Base-by-base conservation (phyloP, 2,113 vertebrate species). In the Aegithalos caudatus region DNA sequence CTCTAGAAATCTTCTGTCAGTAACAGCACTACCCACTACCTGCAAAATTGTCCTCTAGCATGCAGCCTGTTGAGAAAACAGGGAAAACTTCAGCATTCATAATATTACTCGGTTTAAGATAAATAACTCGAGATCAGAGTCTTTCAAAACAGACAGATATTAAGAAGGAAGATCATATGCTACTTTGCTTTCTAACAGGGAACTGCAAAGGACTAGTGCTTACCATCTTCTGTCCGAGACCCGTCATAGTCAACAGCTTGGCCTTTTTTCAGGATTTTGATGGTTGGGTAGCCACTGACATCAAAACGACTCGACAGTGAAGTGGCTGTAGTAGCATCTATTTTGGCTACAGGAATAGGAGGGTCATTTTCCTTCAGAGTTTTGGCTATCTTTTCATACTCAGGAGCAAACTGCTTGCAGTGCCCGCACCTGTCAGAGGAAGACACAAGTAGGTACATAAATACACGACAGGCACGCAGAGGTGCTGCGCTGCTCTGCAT, bases 251-350 rank as follows among this genome's bases (percentile, higher is more conserved):
- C 99, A 66, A 99, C 94, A 9, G 99, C 82, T 47, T 99, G 98
- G 12, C 99, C 99, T 28, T 99, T 99, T 93, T 99, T 99, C 51
- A 99, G 91, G 87, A 99, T 99, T 98, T 99, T 99, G 90, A 99
- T 98, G 85, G 99, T 99, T 79, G 99, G 99, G 88, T 99, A 99
- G 29, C 99, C 99, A 10, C 98, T 98, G 90, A 99, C 98, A 1
- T 99, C 99, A 69, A 99, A 99, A 86, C 98, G 98, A 95, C 98
- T 97, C 6, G 98, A 98, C n/a, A 99, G 21, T 0, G 71, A 76
- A 11, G 94, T 98, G 18, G 98, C 98, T 28, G 97, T 91, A 12
- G 99, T 99, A 3, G 99, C 99, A 27, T 99, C 99, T 27, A 99
- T 97, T 98, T 99, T 99, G 61, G 98, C 99, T 45, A 99, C 99